Evolutionary conservation across 2,113 vertebrate species (phyloP).

Genomic region (Indicator indicator): DNA sequence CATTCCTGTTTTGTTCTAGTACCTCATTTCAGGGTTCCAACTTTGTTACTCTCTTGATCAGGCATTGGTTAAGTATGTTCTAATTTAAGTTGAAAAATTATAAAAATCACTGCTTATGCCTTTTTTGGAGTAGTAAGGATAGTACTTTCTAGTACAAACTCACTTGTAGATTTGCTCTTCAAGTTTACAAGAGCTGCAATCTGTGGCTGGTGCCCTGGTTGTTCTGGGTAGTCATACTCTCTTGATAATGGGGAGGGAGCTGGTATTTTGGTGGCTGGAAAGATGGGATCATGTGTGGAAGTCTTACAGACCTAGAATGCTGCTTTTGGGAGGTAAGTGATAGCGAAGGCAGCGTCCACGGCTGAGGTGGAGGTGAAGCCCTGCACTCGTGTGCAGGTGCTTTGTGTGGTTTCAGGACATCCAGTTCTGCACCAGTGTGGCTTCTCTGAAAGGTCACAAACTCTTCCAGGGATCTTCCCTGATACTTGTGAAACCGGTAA

Average conservation of each 20-base stretch:
- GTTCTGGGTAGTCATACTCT: neutral
- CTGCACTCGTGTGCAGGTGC: neutral
- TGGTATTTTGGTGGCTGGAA: constrained; percentile 33
- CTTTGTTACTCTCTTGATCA: neutral
- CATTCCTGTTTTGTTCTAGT: neutral
- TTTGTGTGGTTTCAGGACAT: constrained; percentile 11
- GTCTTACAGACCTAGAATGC: neutral
- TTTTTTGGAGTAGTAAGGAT: neutral
- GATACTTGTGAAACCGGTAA: neutral
- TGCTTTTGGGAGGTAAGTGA: neutral
- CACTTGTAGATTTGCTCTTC: neutral
- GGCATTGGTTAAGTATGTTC: neutral
- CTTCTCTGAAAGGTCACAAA: neutral
- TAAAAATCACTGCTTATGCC: neutral
- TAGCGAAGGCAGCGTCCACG: neutral
- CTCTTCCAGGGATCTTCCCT: neutral
- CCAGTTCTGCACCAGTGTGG: neutral
- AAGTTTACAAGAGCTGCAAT: neutral
- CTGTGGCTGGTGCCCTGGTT: neutral
- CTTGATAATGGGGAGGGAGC: neutral
- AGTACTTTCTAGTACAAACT: neutral
- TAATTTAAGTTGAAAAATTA: neutral
- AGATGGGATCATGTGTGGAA: neutral
- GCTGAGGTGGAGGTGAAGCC: neutral
- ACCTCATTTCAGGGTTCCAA: neutral